Conservation (phyloP, 2,797 vertebrate genomes). For the Phyllotis vaccarum region DNA sequence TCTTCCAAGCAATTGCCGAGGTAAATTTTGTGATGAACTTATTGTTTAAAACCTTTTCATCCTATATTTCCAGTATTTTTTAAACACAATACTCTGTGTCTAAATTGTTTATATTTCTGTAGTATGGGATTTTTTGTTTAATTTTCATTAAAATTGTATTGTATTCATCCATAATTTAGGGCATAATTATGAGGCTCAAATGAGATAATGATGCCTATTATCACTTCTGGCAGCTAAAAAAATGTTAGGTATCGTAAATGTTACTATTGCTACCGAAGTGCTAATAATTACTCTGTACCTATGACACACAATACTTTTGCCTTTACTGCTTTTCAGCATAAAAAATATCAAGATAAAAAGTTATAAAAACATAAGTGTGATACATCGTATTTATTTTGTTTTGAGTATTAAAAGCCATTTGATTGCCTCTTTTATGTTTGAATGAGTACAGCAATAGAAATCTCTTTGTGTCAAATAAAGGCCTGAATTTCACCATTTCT, state of each 20-base stretch:
- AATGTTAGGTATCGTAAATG: conserved; percentile 28
- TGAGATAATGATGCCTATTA: conserved; percentile 53
- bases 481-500: neutral
- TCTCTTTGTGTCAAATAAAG: neutral
- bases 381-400: neutral
- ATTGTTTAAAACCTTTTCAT: neutral
- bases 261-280: conserved; percentile 21
- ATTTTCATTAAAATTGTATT: conserved; percentile 69
- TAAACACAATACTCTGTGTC: conserved; percentile 26
- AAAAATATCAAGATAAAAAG: neutral
- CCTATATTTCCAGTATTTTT: conserved; percentile 63
- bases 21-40: conserved; percentile 25
- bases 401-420: conserved; percentile 54
- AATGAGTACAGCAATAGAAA: conserved; percentile 20
- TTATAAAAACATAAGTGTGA: conserved; percentile 2
- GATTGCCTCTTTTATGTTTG: conserved; percentile 27
- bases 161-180: conserved; percentile 73
- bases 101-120: conserved; percentile 55
- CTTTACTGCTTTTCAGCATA: conserved; percentile 13
- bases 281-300: conserved; percentile 35
- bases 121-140: conserved; percentile 7
- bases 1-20: conserved; percentile 8
- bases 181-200: conserved; percentile 11
- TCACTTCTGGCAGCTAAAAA: conserved; percentile 33
- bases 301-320: conserved; percentile 31